These are phyloP conservation scores for Notospermus geniculatus DNA, from an alignment of 1,140 invertebrate species.

Conservation along the genomic window DNA sequence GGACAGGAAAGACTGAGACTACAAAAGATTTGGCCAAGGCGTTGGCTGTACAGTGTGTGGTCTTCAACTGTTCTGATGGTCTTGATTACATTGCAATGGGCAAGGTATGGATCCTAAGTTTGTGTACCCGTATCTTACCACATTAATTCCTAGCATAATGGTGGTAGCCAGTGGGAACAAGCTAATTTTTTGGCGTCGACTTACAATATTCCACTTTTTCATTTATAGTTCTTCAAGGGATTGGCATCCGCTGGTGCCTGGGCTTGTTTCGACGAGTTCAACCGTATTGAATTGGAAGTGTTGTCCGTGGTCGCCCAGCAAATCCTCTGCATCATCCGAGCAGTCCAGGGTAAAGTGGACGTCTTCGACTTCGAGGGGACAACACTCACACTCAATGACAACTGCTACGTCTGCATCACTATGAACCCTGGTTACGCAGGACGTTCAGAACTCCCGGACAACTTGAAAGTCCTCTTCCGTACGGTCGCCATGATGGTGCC, in stretches of 20 bases:
- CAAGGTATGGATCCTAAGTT: constrained; percentile 36
- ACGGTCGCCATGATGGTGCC: constrained; percentile 57
- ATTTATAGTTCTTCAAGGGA: constrained; percentile 57
- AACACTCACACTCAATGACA: constrained; percentile 52
- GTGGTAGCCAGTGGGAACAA: too few species aligned
- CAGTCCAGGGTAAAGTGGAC: constrained; percentile 51
- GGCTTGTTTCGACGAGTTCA: constrained; percentile 59
- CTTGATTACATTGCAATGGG: constrained; percentile 59
- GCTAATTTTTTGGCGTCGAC: too few species aligned
- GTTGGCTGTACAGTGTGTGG: constrained; percentile 57
- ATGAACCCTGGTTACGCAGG: constrained; percentile 60
- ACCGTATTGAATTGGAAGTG: constrained; percentile 57
- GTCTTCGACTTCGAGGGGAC: constrained; percentile 57
- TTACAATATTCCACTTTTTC: constrained; percentile 10
- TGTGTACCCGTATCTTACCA: too few species aligned
- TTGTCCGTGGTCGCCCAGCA: constrained; percentile 58
- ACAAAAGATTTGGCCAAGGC: constrained; percentile 59
- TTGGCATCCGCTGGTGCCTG: constrained; percentile 57
- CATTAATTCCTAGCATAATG: too few species aligned
- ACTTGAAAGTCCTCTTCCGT: constrained; percentile 54
- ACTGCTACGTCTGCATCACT: constrained; percentile 58
- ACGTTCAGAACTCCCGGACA: constrained; percentile 57
- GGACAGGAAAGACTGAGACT: constrained; percentile 58
- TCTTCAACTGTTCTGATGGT: constrained; percentile 59
- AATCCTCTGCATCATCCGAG: constrained; percentile 58